phyloP scores from a whole-genome alignment of 1,140 invertebrate genomes.

The Caerostris darwini region DNA sequence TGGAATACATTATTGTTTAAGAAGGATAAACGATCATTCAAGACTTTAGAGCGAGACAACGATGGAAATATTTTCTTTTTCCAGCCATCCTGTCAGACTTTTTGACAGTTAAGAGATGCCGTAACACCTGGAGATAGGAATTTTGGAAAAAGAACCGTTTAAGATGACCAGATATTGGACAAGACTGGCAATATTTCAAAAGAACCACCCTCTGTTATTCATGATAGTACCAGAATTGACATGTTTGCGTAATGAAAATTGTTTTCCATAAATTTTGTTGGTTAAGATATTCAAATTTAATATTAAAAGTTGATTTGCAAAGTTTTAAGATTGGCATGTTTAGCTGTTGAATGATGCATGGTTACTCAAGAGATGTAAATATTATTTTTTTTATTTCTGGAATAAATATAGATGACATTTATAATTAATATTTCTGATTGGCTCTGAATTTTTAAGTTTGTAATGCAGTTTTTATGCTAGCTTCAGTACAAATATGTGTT shows the following conservation, averaged over 20 bases:
- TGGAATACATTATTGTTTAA: conserved; percentile 29
- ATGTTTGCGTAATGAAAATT: conserved; percentile 12
- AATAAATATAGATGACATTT: too few species aligned
- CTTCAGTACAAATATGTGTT: too few species aligned
- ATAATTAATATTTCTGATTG: too few species aligned
- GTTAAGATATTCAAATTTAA: background rate
- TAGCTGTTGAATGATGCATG: too few species aligned
- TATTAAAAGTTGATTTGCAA: conserved; percentile 16
- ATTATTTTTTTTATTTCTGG: too few species aligned
- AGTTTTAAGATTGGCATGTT: background rate
- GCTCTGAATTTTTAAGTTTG: too few species aligned
- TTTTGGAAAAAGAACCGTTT: conserved; percentile 19
- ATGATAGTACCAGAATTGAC: background rate
- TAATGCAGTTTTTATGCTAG: too few species aligned
- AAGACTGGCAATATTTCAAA: conserved; percentile 34
- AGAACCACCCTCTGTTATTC: conserved; percentile 16
- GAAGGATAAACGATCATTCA: conserved; percentile 14
- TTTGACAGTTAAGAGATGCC: conserved; percentile 17
- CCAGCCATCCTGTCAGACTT: conserved; percentile 8
- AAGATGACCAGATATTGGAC: conserved; percentile 49
- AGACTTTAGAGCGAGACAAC: background rate
- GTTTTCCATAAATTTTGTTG: background rate
- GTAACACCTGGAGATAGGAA: conserved; percentile 31
- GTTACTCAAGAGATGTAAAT: too few species aligned
- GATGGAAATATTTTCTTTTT: conserved; percentile 22